A percentile compares a stretch with the other conserved stretches of the same genome.
Conservation (phyloP, 2,797 vertebrate genomes). For the Naso thynnoides region DNA sequence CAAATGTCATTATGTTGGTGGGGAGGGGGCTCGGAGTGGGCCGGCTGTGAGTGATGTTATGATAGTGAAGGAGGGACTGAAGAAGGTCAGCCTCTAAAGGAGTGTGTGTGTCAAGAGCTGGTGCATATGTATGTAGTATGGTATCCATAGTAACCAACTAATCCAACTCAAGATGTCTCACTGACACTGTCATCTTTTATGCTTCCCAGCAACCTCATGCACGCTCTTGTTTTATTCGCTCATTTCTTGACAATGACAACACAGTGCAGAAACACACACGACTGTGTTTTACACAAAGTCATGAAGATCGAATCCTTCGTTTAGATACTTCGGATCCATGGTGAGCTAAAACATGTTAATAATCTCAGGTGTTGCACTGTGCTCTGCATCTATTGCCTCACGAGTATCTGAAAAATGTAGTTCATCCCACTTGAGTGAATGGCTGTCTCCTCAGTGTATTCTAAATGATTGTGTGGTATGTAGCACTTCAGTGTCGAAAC, state of each 20-base stretch:
- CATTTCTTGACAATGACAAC: conserved; percentile 12
- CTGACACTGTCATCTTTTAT: conserved; percentile 50
- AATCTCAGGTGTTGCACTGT: conserved; percentile 8
- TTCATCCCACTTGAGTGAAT: conserved; percentile 1
- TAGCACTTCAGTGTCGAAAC: conserved; percentile 17
- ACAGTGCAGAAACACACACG: conserved; percentile 13
- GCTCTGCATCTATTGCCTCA: background rate
- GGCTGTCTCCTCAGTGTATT: background rate
- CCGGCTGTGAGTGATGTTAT: conserved; percentile 70
- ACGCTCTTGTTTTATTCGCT: conserved; percentile 16
- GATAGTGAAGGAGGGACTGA: conserved; percentile 73
- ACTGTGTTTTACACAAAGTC: conserved; percentile 1
- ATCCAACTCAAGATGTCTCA: conserved; percentile 60
- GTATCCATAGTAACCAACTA: conserved; percentile 70
- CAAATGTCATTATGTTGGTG: conserved; percentile 86
- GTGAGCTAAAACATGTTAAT: conserved; percentile 27
- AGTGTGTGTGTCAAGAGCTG: conserved; percentile 69
- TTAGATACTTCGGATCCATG: conserved; percentile 16
- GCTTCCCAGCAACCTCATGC: conserved; percentile 13
- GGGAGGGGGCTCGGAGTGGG: conserved; percentile 52
- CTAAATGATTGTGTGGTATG: conserved; percentile 20
- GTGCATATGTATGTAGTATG: conserved; percentile 62
- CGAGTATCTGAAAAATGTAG: conserved; percentile 26
- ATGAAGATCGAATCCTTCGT: conserved; percentile 36
- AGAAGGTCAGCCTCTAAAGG: conserved; percentile 67